phyloP scores from a whole-genome alignment of 2,113 vertebrate species.

The Poeciliopsis retropinna region DNA sequence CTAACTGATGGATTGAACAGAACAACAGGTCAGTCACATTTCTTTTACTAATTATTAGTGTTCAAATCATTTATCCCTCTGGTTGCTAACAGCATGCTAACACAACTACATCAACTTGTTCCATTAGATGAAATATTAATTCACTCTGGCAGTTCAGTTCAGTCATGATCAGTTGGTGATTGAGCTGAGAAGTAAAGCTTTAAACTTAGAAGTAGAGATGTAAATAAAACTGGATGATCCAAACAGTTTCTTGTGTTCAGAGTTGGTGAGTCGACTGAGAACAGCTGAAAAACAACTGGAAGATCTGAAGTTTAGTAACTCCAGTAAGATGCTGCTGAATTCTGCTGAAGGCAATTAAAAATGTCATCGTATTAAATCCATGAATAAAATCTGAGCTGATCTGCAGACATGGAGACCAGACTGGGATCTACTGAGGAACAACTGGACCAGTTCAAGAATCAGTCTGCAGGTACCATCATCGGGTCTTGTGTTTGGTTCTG shows the following conservation, averaged over 20 bases:
- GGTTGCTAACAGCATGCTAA: too few relatives aligned
- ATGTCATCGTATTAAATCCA: too few relatives aligned
- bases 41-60: too few relatives aligned
- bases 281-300: neutral
- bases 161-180: too few relatives aligned
- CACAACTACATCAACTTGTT: too few relatives aligned
- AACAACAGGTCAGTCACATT: too few relatives aligned
- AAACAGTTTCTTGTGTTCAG: constrained; percentile 5
- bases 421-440: constrained; percentile 9
- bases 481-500: neutral
- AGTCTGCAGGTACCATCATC: neutral
- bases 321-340: neutral
- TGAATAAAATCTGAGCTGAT: neutral
- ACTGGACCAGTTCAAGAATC: neutral
- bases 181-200: too few relatives aligned
- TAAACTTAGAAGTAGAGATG: too few relatives aligned
- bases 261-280: neutral
- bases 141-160: too few relatives aligned
- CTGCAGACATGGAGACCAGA: constrained; percentile 17
- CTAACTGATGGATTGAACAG: too few relatives aligned
- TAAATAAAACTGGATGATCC: neutral
- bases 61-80: too few relatives aligned
- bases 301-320: neutral
- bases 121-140: too few relatives aligned
- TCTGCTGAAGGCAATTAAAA: neutral